These are phyloP conservation scores for Megaceryle torquata DNA, from an alignment of 2,113 vertebrate species.

Conservation along the genomic window DNA sequence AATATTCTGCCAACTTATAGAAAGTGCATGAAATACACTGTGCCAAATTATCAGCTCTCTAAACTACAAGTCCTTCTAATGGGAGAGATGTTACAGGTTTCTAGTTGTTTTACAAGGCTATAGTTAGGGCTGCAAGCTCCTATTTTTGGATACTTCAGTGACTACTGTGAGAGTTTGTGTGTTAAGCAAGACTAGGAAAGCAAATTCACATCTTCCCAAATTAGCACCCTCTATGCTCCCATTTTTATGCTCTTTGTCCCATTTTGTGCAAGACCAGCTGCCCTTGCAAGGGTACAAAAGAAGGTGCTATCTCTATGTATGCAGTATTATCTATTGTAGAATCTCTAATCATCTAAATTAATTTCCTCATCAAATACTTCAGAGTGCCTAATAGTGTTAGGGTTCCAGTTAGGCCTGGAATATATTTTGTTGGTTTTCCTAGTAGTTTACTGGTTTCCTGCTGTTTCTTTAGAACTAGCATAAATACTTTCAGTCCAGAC, in stretches of 20 bases:
- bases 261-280: constrained; percentile 33
- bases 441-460: neutral
- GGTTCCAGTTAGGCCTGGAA: neutral
- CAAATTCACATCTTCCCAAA: constrained; percentile 45
- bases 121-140: constrained; percentile 24
- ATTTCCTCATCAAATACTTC: neutral
- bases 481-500: neutral
- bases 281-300: neutral
- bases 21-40: constrained; percentile 17
- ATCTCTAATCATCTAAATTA: neutral
- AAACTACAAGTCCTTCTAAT: neutral
- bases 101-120: neutral
- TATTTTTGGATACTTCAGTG: constrained; percentile 32
- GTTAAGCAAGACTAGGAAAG: constrained; percentile 2
- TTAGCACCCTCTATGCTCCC: constrained; percentile 17
- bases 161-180: constrained; percentile 21
- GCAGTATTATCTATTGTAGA: neutral
- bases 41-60: constrained; percentile 20
- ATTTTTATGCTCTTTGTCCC: constrained; percentile 18
- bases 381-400: neutral
- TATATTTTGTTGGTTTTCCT: neutral
- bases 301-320: neutral
- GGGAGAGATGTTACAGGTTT: neutral
- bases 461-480: neutral
- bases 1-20: constrained; percentile 10